Evolutionary conservation across 2,888 invertebrate genomes (phyloP).

Genomic region (Metallyticus violacea): DNA sequence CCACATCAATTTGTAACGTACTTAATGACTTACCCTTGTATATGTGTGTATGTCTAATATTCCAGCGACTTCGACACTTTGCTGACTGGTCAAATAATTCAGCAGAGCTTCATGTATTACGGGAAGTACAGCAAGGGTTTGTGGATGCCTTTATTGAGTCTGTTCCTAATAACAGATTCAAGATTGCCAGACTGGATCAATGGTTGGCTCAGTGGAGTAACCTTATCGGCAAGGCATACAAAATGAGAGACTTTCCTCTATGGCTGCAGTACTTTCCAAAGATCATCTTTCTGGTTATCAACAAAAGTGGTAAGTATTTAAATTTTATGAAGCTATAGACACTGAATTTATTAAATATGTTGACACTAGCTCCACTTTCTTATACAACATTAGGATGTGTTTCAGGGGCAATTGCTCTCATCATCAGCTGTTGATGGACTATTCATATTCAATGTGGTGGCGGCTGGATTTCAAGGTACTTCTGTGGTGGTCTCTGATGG

Average conservation of each 20-base stretch:
- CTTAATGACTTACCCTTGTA: no score
- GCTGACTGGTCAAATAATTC: conserved; percentile 74
- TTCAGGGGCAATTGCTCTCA: no score
- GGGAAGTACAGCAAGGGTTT: conserved; percentile 69
- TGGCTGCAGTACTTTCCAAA: conserved; percentile 72
- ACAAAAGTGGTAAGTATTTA: conserved; percentile 58
- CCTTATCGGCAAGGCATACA: conserved; percentile 51
- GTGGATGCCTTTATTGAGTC: conserved; percentile 57
- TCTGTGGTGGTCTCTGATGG: no score
- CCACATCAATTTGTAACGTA: no score
- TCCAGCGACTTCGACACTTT: conserved; percentile 62
- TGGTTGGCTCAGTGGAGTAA: conserved; percentile 70
- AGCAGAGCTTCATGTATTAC: conserved; percentile 67
- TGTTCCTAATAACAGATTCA: neutral
- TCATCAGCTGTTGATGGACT: no score
- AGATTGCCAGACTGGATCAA: conserved; percentile 55
- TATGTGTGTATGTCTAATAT: conserved; percentile 18
- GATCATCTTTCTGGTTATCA: conserved; percentile 67
- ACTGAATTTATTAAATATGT: no score
- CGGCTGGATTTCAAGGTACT: no score
- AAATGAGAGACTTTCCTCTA: conserved; percentile 64
- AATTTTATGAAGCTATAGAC: no score
- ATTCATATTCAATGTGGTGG: no score
- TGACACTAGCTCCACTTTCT: no score
- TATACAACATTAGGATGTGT: no score